These are phyloP conservation scores for Catharus bicknelli DNA, from an alignment of 2,113 vertebrate species.

Conservation along the genomic window DNA sequence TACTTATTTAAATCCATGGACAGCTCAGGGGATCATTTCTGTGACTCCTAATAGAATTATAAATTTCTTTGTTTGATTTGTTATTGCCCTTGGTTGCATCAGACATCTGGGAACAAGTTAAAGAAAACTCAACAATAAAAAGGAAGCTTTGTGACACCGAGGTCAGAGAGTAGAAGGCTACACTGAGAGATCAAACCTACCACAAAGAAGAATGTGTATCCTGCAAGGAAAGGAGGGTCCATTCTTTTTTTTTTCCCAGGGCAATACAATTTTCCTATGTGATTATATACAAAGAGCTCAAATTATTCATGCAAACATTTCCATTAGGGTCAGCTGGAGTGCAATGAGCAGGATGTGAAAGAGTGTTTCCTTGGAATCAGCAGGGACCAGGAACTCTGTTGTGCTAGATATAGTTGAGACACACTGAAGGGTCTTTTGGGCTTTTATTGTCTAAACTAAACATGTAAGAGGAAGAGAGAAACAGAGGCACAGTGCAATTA, in stretches of 20 bases:
- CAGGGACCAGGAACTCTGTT: slow-evolving; percentile 21
- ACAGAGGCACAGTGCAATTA: neutral
- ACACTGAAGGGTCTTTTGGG: neutral
- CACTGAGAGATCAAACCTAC: neutral
- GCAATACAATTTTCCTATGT: slow-evolving; percentile 17
- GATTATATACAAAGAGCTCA: neutral
- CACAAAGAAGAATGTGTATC: neutral
- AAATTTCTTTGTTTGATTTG: neutral
- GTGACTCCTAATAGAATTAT: neutral
- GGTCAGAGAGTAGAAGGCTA: slow-evolving; percentile 15
- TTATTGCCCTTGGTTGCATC: neutral
- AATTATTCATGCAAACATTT: slow-evolving; percentile 20
- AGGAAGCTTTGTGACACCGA: neutral
- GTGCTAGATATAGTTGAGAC: neutral
- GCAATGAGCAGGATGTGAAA: slow-evolving; percentile 3
- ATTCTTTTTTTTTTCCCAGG: slow-evolving; percentile 10
- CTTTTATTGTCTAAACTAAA: neutral
- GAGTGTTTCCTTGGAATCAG: neutral
- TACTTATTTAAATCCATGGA: neutral
- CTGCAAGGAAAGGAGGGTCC: neutral
- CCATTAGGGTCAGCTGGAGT: slow-evolving; percentile 23
- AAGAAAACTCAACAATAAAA: neutral
- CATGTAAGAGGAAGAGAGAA: neutral
- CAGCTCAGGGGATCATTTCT: neutral
- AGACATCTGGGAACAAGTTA: neutral